These are phyloP conservation scores for Dicyrtoma fusca DNA, from an alignment of 2,888 invertebrate species.

Conservation along the genomic window DNA sequence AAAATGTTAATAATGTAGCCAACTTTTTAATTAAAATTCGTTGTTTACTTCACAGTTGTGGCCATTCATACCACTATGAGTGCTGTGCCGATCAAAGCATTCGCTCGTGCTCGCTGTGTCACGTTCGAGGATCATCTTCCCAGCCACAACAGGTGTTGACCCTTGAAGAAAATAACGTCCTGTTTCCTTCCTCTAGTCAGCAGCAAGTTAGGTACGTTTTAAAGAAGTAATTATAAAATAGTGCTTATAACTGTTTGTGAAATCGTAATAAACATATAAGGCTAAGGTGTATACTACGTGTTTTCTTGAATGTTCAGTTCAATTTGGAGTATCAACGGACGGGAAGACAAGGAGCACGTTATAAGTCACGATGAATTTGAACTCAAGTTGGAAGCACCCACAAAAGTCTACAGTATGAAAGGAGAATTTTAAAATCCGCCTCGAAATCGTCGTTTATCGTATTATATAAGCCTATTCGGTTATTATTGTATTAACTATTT, in stretches of 20 bases:
- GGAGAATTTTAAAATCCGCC: slow-evolving; percentile 21
- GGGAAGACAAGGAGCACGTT: slow-evolving; percentile 42
- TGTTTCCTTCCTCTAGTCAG: slow-evolving; percentile 44
- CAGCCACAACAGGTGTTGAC: slow-evolving; percentile 19
- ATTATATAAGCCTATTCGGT: too few species aligned
- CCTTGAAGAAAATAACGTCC: slow-evolving; percentile 39
- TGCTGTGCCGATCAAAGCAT: slow-evolving; percentile 48
- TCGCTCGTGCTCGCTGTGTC: slow-evolving; percentile 19
- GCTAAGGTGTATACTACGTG: background rate
- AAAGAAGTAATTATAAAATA: too few species aligned
- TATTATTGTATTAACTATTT: too few species aligned
- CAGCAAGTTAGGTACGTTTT: slow-evolving; percentile 13
- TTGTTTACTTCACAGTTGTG: slow-evolving; percentile 54
- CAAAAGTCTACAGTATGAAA: slow-evolving; percentile 42
- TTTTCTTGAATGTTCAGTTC: slow-evolving; percentile 4
- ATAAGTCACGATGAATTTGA: slow-evolving; percentile 54
- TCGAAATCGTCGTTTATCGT: too few species aligned
- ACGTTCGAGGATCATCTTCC: slow-evolving; percentile 5
- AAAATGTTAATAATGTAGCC: too few species aligned
- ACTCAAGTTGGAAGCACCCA: slow-evolving; percentile 51
- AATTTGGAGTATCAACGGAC: slow-evolving; percentile 31
- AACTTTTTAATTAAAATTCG: background rate
- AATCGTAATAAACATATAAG: too few species aligned
- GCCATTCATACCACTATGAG: slow-evolving; percentile 57
- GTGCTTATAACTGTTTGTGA: too few species aligned